Conservation (phyloP, 2,113 vertebrate species). For the Mormyrus lacerda region DNA sequence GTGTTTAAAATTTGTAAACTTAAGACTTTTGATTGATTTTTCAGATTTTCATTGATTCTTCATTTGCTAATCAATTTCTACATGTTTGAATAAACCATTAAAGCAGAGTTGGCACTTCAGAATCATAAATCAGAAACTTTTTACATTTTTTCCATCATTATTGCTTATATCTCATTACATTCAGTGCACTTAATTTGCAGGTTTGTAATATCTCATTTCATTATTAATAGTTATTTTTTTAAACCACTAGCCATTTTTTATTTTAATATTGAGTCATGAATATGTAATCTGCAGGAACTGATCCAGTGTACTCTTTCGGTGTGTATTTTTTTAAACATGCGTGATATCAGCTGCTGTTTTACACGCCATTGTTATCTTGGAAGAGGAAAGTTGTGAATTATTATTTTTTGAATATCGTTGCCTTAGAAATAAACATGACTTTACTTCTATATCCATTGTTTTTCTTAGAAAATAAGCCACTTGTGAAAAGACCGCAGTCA, state of each 20-base stretch:
- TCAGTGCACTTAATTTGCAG: neutral
- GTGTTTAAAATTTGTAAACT: neutral
- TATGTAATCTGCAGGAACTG: neutral
- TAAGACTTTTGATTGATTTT: neutral
- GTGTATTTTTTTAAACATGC: neutral
- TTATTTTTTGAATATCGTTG: constrained; percentile 54
- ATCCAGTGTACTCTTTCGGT: neutral
- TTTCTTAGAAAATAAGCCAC: constrained; percentile 55
- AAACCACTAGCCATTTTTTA: neutral
- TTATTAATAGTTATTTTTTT: neutral
- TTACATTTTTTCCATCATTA: neutral
- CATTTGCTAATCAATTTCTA: neutral
- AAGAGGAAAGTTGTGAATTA: neutral
- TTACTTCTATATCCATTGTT: constrained; percentile 20
- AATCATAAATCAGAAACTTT: neutral
- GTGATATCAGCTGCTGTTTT: constrained; percentile 17
- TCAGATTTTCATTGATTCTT: neutral
- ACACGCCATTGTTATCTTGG: neutral
- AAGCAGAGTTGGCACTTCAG: neutral
- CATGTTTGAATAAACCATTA: constrained; percentile 7
- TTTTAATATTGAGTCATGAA: neutral
- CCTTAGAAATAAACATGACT: constrained; percentile 61
- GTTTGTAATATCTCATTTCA: neutral
- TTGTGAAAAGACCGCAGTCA: constrained; percentile 43
- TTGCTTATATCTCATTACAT: neutral